These are phyloP conservation scores for Druon quercuslanigerum DNA, from an alignment of 1,140 invertebrate species.

Conservation along the genomic window DNA sequence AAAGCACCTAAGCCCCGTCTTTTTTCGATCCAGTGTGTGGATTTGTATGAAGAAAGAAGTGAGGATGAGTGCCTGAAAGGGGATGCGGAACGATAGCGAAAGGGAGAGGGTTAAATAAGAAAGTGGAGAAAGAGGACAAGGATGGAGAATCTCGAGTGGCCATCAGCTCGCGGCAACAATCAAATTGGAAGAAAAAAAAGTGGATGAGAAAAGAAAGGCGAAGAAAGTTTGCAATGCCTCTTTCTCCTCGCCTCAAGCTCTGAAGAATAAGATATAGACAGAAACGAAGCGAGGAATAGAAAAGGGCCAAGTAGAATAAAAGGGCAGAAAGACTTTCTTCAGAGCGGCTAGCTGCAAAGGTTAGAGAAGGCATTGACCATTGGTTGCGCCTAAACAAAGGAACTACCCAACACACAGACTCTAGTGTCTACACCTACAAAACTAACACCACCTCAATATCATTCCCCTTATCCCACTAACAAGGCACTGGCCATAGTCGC, in stretches of 20 bases:
- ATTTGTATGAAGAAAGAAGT: neutral
- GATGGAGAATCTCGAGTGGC: constrained; percentile 51
- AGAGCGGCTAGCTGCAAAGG: constrained; percentile 18
- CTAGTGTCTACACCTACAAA: constrained; percentile 37
- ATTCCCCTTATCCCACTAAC: constrained; percentile 44
- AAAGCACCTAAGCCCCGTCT: neutral
- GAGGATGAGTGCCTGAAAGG: neutral
- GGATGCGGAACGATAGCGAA: constrained; percentile 24
- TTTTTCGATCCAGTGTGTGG: neutral
- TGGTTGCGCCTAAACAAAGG: constrained; percentile 48
- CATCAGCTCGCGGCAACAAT: constrained; percentile 59
- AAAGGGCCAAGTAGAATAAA: constrained; percentile 41
- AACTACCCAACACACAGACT: constrained; percentile 31
- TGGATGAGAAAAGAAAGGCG: constrained; percentile 31
- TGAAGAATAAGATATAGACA: constrained; percentile 39
- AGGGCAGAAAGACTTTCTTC: constrained; percentile 40
- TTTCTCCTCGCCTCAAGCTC: constrained; percentile 35
- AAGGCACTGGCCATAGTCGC: constrained; percentile 39
- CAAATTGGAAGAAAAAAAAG: constrained; percentile 55
- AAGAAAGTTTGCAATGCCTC: constrained; percentile 39
- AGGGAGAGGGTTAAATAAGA: constrained; percentile 35
- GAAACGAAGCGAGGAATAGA: constrained; percentile 48
- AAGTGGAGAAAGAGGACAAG: constrained; percentile 32
- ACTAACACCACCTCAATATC: constrained; percentile 44
- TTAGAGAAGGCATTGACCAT: constrained; percentile 43